Evolutionary conservation across 2,797 vertebrate genomes (phyloP), one percentile per base, ranked within the genome.

Genomic region (Muraenolepis orangiensis): DNA sequence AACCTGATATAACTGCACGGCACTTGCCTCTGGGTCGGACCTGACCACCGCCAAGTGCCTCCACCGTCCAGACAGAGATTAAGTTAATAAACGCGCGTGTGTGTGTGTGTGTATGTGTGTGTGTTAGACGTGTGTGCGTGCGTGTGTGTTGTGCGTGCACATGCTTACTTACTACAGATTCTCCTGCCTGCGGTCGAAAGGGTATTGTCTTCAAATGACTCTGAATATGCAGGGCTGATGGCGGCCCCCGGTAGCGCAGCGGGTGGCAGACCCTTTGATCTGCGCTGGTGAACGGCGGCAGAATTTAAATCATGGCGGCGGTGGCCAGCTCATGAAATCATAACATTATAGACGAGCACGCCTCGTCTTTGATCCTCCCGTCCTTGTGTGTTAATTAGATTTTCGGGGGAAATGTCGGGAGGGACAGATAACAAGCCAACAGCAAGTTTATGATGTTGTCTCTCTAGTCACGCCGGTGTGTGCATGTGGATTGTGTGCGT

Each of bases 241-340:
- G 28, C 78, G 42, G 86, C 78, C 84, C 87, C 81, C 81, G 80
- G 28, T n/a, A 85, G 84, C 87, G 78, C 86, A 87, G 87, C 90
- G 90, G 91, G 91, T 90, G 89, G 85, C 84, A 81, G 84, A 82
- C 84, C 83, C 91, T 93, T 92, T 93, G 90, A 93, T 93, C 89
- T n/a, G n/a, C n/a, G n/a, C n/a, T n/a, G n/a, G n/a, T 80, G 72
- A 82, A 86, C 78, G 79, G 81, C 3, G 30, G 32, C 70, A 73
- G 89, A 92, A 93, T 93, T 89, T 84, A 81, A 91, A 91, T 86
- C 79, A 66, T n/a, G n/a, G n/a, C 84, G 67, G 4, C 77, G 74
- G 81, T 81, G 87, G 85, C 84, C 77, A 80, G 81, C 87, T 89
- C 82, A 80, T 86, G 75, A 85, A 91, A 89, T 88, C 77, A 78